A percentile compares a stretch with the other conserved stretches of the same genome.
phyloP scores from a whole-genome alignment of 2,888 invertebrate species.

The Bugula neritina region DNA sequence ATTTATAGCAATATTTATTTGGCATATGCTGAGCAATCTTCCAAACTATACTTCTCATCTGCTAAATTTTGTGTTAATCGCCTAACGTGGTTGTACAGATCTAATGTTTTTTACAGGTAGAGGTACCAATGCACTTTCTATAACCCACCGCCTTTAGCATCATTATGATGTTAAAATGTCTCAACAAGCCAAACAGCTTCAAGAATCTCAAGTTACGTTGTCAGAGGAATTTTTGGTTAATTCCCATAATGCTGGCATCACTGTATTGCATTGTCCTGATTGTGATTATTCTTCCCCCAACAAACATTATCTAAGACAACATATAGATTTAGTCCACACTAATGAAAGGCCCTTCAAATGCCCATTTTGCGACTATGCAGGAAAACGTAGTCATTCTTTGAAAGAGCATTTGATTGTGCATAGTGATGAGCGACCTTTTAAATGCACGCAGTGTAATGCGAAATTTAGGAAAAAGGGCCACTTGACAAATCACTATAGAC shows the following conservation, averaged over 20 bases:
- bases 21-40: no score
- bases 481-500: constrained; percentile 47
- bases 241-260: background rate
- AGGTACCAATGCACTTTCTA: no score
- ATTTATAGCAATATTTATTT: no score
- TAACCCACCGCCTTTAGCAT: no score
- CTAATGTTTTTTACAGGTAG: no score
- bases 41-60: no score
- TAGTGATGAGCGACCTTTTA: constrained; percentile 44
- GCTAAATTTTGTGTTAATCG: no score
- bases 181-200: constrained; percentile 7
- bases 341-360: constrained; percentile 49
- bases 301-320: constrained; percentile 49
- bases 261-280: constrained; percentile 30
- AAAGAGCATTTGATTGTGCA: constrained; percentile 50
- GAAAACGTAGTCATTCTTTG: constrained; percentile 48
- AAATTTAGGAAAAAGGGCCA: constrained; percentile 51
- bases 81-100: no score
- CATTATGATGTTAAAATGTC: background rate
- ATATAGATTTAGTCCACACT: constrained; percentile 47
- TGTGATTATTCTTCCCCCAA: constrained; percentile 49
- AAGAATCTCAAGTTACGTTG: constrained; percentile 14
- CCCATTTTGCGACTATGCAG: constrained; percentile 51
- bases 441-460: constrained; percentile 47
- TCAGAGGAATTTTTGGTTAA: background rate